A percentile compares a stretch with the other conserved stretches of the same genome.
Conservation (phyloP, 2,888 invertebrate species). For the Standfussiana lucernea region DNA sequence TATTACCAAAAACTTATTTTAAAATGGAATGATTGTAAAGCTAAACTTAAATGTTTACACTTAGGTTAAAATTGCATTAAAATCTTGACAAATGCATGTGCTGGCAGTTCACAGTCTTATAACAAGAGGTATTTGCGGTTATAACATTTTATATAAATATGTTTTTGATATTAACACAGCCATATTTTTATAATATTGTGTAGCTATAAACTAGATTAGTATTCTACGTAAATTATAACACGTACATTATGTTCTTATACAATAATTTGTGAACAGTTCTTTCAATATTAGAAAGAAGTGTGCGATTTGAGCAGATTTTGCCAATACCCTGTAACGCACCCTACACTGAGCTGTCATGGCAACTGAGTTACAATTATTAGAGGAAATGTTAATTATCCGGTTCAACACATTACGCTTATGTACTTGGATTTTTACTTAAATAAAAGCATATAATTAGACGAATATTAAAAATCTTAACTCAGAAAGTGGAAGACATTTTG, state of each 20-base stretch:
- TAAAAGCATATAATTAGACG: slow-evolving; percentile 35
- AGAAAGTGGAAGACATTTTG: slow-evolving; percentile 53
- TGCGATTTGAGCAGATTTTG: slow-evolving; percentile 79
- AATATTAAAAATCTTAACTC: slow-evolving; percentile 37
- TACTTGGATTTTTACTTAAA: slow-evolving; percentile 27
- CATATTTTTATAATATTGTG: slow-evolving; percentile 81
- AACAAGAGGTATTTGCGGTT: slow-evolving; percentile 89
- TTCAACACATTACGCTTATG: slow-evolving; percentile 13
- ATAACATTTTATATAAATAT: slow-evolving; percentile 83
- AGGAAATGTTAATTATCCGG: slow-evolving; percentile 32
- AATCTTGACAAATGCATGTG: slow-evolving; percentile 77
- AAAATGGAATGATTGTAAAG: slow-evolving; percentile 69
- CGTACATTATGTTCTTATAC: slow-evolving; percentile 65
- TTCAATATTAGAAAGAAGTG: slow-evolving; percentile 71
- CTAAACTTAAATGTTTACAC: slow-evolving; percentile 62
- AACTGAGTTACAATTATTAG: slow-evolving; percentile 65
- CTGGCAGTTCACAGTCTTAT: slow-evolving; percentile 83
- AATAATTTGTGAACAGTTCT: slow-evolving; percentile 75
- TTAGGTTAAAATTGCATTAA: slow-evolving; percentile 62
- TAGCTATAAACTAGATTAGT: slow-evolving; percentile 73
- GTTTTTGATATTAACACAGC: slow-evolving; percentile 90
- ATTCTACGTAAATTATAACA: slow-evolving; percentile 71
- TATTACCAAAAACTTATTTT: slow-evolving; percentile 62
- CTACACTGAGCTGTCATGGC: slow-evolving; percentile 71
- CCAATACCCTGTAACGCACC: slow-evolving; percentile 78